phyloP scores from a whole-genome alignment of 1,140 invertebrate species.

The Watersipora subatra region DNA sequence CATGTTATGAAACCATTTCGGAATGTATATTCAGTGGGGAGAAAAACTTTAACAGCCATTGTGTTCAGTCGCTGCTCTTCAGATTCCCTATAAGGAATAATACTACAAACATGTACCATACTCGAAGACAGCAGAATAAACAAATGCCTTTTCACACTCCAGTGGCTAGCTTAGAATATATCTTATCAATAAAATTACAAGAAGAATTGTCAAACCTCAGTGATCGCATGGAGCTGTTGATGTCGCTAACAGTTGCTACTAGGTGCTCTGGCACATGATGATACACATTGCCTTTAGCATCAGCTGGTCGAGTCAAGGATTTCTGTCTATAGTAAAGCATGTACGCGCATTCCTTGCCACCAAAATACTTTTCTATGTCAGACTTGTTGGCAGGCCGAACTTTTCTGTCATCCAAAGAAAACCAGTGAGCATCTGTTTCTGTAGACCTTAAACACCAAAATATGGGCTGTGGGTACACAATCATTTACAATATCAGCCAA shows the following conservation, averaged over 20 bases:
- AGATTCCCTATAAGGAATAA: neutral
- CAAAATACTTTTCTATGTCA: slow-evolving; percentile 30
- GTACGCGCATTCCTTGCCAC: slow-evolving; percentile 37
- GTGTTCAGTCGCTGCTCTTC: neutral
- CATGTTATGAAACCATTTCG: neutral
- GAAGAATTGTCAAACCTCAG: too few species aligned
- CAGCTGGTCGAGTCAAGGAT: slow-evolving; percentile 14
- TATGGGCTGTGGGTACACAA: too few species aligned
- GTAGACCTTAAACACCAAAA: too few species aligned
- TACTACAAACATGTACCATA: too few species aligned
- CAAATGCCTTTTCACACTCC: too few species aligned
- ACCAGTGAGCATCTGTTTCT: slow-evolving; percentile 22
- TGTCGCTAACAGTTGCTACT: neutral
- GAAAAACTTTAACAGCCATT: neutral
- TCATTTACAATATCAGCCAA: too few species aligned
- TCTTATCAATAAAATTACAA: too few species aligned
- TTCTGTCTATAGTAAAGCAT: slow-evolving; percentile 37
- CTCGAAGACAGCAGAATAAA: too few species aligned
- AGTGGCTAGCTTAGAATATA: too few species aligned
- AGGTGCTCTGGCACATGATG: neutral
- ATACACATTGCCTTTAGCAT: slow-evolving; percentile 8
- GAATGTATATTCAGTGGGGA: neutral
- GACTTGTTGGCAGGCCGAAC: slow-evolving; percentile 26
- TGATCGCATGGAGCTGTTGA: too few species aligned
- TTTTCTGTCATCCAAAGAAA: slow-evolving; percentile 31